A percentile compares a stretch with the other conserved stretches of the same genome.
phyloP scores from a whole-genome alignment of 1,140 invertebrate species.

The Drosophila cardini region DNA sequence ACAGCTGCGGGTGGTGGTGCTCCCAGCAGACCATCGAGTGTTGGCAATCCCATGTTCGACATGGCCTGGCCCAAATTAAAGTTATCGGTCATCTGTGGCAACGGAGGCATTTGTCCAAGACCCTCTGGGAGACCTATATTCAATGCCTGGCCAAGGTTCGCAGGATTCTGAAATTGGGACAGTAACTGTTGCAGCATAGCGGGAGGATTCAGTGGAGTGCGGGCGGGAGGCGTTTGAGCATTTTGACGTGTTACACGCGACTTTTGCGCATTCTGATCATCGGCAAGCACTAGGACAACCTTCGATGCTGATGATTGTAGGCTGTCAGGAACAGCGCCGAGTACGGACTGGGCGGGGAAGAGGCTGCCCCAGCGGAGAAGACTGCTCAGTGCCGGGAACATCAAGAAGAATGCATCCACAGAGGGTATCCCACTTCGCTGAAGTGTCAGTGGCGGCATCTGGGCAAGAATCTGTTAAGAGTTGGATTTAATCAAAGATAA shows the following conservation, averaged over 20 bases:
- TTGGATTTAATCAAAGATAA: background rate
- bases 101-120: slow-evolving; percentile 34
- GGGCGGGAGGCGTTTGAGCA: background rate
- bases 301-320: slow-evolving; percentile 60
- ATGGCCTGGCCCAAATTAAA: slow-evolving; percentile 17
- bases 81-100: slow-evolving; percentile 14
- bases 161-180: slow-evolving; percentile 21
- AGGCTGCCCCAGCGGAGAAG: slow-evolving; percentile 67
- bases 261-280: slow-evolving; percentile 60
- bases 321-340: slow-evolving; percentile 54
- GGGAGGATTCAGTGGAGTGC: background rate
- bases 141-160: slow-evolving; percentile 13
- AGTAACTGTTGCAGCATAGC: slow-evolving; percentile 27
- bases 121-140: slow-evolving; percentile 15
- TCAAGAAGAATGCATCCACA: slow-evolving; percentile 59
- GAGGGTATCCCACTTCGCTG: slow-evolving; percentile 44
- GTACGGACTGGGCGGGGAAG: slow-evolving; percentile 55
- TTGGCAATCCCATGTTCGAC: background rate
- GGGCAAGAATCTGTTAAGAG: slow-evolving; percentile 47
- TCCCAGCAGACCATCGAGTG: slow-evolving; percentile 34
- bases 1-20: slow-evolving; percentile 19
- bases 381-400: slow-evolving; percentile 67
- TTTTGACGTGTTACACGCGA: slow-evolving; percentile 65
- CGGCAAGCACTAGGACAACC: slow-evolving; percentile 75
- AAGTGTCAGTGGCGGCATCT: slow-evolving; percentile 42